Base-by-base conservation (phyloP, 92 coral and sea anemone species). In the Epizoanthus illoricatus region DNA sequence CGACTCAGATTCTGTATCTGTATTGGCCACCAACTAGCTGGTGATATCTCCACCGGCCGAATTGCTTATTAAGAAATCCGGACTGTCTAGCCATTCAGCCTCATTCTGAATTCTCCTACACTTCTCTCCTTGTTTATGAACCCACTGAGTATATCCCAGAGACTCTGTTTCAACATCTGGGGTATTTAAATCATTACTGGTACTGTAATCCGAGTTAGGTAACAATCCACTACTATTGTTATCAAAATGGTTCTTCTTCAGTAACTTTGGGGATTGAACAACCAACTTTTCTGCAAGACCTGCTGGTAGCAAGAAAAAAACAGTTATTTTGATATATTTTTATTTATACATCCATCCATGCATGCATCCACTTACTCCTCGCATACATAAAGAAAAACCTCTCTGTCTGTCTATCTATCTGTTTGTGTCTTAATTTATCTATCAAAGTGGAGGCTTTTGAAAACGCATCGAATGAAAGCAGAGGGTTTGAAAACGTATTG, bases 101-200 rank as follows among this genome's bases (percentile, higher is more conserved):
- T 61, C 71, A 8, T 24, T 78, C 82, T 63, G 82, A 78, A 78
- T 78, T 78, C 52, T 69, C 66, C 54, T 75, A 62, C 92, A 93
- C 18, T 72, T 87, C 39, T 90, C 86, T 17, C 88, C 88, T 75
- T 96, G 94, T 58, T 84, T 86, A 5, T 91, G 86, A 52, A 90
- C 92, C 98, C 99, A 96, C 83, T 96, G 94, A 49, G 99, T 88
- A 68, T 88, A 93, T 61, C 82, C 71, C 0, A 78, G 19, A 15
- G 82, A 78, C 60, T 78, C 82, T 13, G 71, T 78, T 6, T 63
- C 71, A n/a, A 21, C 82, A 78, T 42, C 82, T 15, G 67, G 4
- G 16, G 49, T 23, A 19, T 57, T 78, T 21, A 20, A 61, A 10
- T n/a, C 8, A 52, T 52, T 13, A 52, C 11, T 52, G 10, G 56